Base-by-base conservation (phyloP, 2,113 vertebrate species). In the Xerus inauris region DNA sequence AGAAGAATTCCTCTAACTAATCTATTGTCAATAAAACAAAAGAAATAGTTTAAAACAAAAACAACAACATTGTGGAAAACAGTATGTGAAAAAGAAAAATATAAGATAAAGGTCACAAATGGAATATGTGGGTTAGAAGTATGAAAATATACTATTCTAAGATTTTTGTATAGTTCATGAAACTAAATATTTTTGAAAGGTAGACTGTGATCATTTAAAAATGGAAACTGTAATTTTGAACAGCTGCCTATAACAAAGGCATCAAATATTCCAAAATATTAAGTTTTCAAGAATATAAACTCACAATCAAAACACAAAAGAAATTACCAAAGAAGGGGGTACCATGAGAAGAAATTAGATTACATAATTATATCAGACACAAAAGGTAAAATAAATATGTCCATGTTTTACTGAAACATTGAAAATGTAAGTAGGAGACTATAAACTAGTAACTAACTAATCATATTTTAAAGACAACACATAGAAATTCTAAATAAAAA, bases 1-100 rank as follows among this genome's bases (percentile, higher is more conserved):
- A 47, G 64, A 40, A 47, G 8, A 94, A 79, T 79, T 67, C n/a
- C 7, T 93, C 59, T 95, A 81, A 57, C 19, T 13, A 67, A 91
- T 84, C 64, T 89, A 72, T 38, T 76, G 86, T 88, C 91, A 96
- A 83, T 81, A 97, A 96, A 62, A 28, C 24, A 26, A 26, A 62
- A 62, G 24, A 11, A 28, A 62, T 54, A 62, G 24, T 62, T 62
- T 67, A 3, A n/a, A n/a, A 69, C 65, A 35, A 67, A 67, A 67
- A 67, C 30, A 69, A n/a, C 6, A n/a, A 38, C 14, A 19, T n/a
- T n/a, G 13, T n/a, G 17, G 35, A 62, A 42, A 32, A 14, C 8
- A 82, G 54, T 62, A 62, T 32, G 35, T 62, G 38, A 62, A 62
- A 16, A 24, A 72, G 3, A 24, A 72, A 72, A 72, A n/a, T 19